Base-by-base conservation (phyloP, 2,888 invertebrate species). In the Stenichneumon culpator region DNA sequence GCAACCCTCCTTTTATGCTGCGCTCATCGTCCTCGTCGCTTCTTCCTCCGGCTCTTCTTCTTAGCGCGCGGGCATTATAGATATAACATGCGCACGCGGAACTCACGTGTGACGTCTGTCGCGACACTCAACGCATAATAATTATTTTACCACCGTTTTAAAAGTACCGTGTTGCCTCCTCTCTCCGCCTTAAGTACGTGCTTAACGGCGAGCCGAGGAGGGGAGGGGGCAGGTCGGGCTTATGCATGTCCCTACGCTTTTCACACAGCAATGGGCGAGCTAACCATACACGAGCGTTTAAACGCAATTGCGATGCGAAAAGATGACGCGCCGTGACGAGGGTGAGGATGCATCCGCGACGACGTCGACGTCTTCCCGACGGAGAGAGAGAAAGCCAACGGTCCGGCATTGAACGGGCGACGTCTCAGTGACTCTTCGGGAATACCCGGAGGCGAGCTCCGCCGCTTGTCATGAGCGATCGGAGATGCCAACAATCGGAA, bases 51-150 rank as follows among this genome's bases (percentile, higher is more conserved):
- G 6, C 28, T 77, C 70, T 16, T 69, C 57, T 63, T 11, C 54
- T 70, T 63, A 70, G 22, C 65, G 63, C 75, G 65, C 75, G 70
- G 54, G n/a, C 63, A 47, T 47, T 47, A 47, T 47, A 47, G 14
- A 14, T 67, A 70, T 69, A 47, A 47, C 50, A 79, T 52, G 22
- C 52, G 52, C 74, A 77, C 74, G 77, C 69, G 82, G 82, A 82
- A 77, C 63, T 9, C 32, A 77, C 78, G 79, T 69, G 80, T 86
- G 84, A 86, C 84, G 83, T 84, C 77, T 81, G 74, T 70, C 81
- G 67, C 77, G 52, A 50, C 63, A 68, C 57, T 70, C 70, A 2
- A 75, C 78, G 86, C 83, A 82, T 82, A 85, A 82, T 77, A 85
- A 85, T 72, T 72, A 80, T 85, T 82, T 79, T 72, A 82, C 44